A percentile compares a stretch with the other conserved stretches of the same genome.
These are phyloP conservation scores for Scelioninae gen. 2 DNA, from an alignment of 2,888 invertebrate genomes.

Conservation along the genomic window DNA sequence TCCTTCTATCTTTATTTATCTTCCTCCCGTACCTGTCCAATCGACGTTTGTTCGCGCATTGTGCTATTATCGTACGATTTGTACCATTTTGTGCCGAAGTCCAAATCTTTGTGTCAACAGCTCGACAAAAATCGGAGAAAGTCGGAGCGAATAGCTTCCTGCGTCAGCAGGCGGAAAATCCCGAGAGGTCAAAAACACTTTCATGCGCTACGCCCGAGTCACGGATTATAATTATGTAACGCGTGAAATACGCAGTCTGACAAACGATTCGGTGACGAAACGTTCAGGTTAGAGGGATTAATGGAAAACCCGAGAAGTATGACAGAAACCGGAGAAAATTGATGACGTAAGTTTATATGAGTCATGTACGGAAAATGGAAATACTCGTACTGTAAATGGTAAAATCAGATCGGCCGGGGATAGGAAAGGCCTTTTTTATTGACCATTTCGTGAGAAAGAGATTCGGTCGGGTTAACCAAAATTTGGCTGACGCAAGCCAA, in stretches of 20 bases:
- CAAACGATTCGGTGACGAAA: constrained; percentile 17
- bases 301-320: constrained; percentile 1
- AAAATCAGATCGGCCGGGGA: too few species aligned
- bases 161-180: constrained; percentile 41
- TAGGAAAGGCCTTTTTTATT: too few species aligned
- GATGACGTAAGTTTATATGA: background rate
- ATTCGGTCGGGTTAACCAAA: too few species aligned
- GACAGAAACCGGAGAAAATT: too few species aligned
- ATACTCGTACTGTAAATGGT: background rate
- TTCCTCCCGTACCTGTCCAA: too few species aligned
- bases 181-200: constrained; percentile 39
- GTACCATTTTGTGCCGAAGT: background rate
- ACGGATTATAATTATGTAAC: constrained; percentile 18
- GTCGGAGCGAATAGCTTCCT: constrained; percentile 28
- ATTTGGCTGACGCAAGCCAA: too few species aligned
- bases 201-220: constrained; percentile 26
- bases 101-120: constrained; percentile 32
- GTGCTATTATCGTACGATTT: background rate
- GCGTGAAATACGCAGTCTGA: constrained; percentile 14
- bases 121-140: constrained; percentile 35
- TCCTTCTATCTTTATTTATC: too few species aligned
- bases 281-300: background rate
- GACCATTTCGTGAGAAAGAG: too few species aligned
- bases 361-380: background rate
- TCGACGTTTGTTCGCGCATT: constrained; percentile 2